Evolutionary conservation across 2,113 vertebrate genomes (phyloP).

Genomic region (Columba livia): DNA sequence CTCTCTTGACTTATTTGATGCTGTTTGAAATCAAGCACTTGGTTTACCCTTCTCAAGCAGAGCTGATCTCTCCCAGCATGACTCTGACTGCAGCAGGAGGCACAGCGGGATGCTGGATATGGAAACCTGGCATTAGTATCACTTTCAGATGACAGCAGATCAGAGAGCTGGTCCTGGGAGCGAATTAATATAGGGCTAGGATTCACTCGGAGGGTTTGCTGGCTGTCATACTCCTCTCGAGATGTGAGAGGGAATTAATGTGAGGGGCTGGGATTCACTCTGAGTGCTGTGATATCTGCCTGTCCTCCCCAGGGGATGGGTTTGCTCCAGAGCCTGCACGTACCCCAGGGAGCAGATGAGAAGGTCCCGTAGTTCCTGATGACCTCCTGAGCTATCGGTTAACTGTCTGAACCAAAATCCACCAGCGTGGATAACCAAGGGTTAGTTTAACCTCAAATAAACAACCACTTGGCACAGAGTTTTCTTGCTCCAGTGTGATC

Average conservation of each 20-base stretch:
- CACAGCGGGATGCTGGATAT: slow-evolving; percentile 42
- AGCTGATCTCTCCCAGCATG: slow-evolving; percentile 61
- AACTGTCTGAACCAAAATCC: background rate
- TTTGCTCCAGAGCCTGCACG: background rate
- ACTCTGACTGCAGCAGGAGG: slow-evolving; percentile 47
- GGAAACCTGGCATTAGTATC: slow-evolving; percentile 67
- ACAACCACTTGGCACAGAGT: background rate
- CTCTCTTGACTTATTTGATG: slow-evolving; percentile 23
- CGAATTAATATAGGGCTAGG: slow-evolving; percentile 52
- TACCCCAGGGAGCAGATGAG: background rate
- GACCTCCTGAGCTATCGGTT: background rate
- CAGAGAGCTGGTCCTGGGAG: slow-evolving; percentile 52
- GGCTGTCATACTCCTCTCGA: slow-evolving; percentile 40
- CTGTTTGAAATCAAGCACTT: slow-evolving; percentile 63
- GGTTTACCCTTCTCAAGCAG: slow-evolving; percentile 43
- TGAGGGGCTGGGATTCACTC: background rate
- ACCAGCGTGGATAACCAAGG: background rate
- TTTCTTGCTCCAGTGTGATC: accelerated
- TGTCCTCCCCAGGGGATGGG: background rate
- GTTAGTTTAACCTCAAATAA: background rate
- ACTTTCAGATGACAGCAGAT: slow-evolving; percentile 55
- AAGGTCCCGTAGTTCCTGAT: background rate
- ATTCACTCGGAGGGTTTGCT: slow-evolving; percentile 52
- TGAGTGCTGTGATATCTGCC: background rate
- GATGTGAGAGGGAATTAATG: slow-evolving; percentile 48